These are phyloP conservation scores for Lypha dubia DNA, from an alignment of 2,888 invertebrate genomes.

Conservation along the genomic window DNA sequence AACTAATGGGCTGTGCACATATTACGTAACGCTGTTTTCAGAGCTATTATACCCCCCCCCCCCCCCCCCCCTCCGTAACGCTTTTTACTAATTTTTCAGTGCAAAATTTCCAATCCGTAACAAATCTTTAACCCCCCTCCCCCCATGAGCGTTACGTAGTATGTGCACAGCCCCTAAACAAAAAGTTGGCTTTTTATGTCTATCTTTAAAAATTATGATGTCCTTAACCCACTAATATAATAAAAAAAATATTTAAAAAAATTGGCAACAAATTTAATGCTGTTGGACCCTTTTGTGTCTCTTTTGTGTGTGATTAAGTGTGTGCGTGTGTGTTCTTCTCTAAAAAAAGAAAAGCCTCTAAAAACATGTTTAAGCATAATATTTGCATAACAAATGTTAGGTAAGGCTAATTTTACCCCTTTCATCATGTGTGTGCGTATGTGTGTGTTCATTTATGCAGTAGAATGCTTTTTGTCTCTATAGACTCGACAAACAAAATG, in stretches of 20 bases:
- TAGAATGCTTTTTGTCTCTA: background rate
- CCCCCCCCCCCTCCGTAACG: too few species aligned
- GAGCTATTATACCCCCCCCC: too few species aligned
- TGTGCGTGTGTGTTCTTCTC: background rate
- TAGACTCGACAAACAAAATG: conserved; percentile 32
- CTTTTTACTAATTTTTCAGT: too few species aligned
- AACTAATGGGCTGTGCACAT: too few species aligned
- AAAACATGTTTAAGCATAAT: conserved; percentile 67
- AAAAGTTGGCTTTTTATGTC: conserved; percentile 3
- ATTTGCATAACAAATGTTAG: conserved; percentile 67
- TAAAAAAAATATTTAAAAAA: too few species aligned
- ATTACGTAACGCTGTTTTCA: too few species aligned
- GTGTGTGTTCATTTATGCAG: background rate
- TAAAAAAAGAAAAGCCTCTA: conserved; percentile 23
- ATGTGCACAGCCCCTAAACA: too few species aligned
- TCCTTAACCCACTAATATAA: conserved; percentile 69
- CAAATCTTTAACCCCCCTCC: too few species aligned
- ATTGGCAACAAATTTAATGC: conserved; percentile 43
- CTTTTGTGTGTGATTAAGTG: background rate
- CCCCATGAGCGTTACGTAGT: too few species aligned
- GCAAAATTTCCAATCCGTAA: too few species aligned
- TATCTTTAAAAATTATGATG: conserved; percentile 31
- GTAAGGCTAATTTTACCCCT: conserved; percentile 36
- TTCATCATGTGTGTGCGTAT: background rate
- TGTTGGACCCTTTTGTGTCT: conserved; percentile 52